phyloP scores from a whole-genome alignment of 2,888 invertebrate species.

The Chouioia cunea region DNA sequence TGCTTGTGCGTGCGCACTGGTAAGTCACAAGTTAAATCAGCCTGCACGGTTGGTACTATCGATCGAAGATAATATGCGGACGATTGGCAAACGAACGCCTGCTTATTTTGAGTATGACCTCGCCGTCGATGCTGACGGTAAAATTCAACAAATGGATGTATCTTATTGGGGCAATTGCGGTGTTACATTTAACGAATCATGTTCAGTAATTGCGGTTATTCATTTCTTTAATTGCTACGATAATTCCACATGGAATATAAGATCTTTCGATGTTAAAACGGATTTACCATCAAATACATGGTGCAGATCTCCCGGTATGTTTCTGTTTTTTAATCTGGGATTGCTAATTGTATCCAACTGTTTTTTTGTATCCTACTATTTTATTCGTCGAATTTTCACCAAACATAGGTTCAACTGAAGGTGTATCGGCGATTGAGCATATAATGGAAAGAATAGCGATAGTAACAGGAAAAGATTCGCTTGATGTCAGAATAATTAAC shows the following conservation, averaged over 20 bases:
- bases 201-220: constrained; percentile 60
- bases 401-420: constrained; percentile 32
- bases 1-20: constrained; percentile 79
- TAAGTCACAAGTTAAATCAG: constrained; percentile 74
- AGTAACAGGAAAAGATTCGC: constrained; percentile 71
- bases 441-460: constrained; percentile 74
- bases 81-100: constrained; percentile 77
- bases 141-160: constrained; percentile 75
- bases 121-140: constrained; percentile 75
- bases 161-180: constrained; percentile 59
- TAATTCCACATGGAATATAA: constrained; percentile 71
- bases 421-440: constrained; percentile 51
- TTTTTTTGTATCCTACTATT: not conserved
- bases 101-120: constrained; percentile 77
- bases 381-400: not conserved
- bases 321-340: not conserved
- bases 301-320: constrained; percentile 78
- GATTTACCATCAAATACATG: constrained; percentile 79
- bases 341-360: not conserved
- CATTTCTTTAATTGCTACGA: constrained; percentile 74
- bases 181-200: constrained; percentile 69
- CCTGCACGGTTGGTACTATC: constrained; percentile 81
- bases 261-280: constrained; percentile 70
- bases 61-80: constrained; percentile 79
- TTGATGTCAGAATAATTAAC: constrained; percentile 73